phyloP scores from a whole-genome alignment of 2,888 invertebrate genomes.

The Erannis defoliaria region DNA sequence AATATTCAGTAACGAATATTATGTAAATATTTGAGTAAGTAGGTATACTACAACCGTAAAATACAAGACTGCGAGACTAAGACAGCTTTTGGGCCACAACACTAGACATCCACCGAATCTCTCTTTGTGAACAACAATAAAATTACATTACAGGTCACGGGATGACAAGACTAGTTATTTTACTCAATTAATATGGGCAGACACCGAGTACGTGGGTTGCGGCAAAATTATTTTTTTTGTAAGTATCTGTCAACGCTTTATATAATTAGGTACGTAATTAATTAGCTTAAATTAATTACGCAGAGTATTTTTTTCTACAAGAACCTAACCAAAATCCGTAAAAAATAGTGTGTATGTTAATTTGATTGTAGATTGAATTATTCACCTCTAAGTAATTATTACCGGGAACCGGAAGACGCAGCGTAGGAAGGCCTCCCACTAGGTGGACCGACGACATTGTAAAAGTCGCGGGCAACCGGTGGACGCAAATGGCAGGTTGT shows the following conservation, averaged over 20 bases:
- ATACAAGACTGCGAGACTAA: not conserved
- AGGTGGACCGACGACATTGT: too few relatives aligned
- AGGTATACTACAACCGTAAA: not conserved
- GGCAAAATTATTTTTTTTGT: slow-evolving; percentile 76
- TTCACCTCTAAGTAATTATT: too few relatives aligned
- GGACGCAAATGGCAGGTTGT: too few relatives aligned
- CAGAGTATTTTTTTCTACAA: not conserved
- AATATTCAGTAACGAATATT: too few relatives aligned
- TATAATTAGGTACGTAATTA: not conserved
- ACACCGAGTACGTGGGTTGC: slow-evolving; percentile 73
- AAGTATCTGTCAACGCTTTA: slow-evolving; percentile 40
- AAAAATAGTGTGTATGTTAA: too few relatives aligned
- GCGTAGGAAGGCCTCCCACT: too few relatives aligned
- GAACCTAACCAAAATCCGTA: not conserved
- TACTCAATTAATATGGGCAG: slow-evolving; percentile 79
- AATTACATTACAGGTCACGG: slow-evolving; percentile 56
- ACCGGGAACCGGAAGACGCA: too few relatives aligned
- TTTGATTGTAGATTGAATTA: too few relatives aligned
- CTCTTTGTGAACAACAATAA: slow-evolving; percentile 19
- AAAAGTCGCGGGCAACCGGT: too few relatives aligned
- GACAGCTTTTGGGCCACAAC: not conserved
- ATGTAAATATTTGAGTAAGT: too few relatives aligned
- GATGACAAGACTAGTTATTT: slow-evolving; percentile 65
- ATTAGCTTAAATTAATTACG: not conserved
- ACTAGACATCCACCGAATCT: too few relatives aligned